phyloP scores from a whole-genome alignment of 1,140 invertebrate species.

The Oreohelix idahoensis region DNA sequence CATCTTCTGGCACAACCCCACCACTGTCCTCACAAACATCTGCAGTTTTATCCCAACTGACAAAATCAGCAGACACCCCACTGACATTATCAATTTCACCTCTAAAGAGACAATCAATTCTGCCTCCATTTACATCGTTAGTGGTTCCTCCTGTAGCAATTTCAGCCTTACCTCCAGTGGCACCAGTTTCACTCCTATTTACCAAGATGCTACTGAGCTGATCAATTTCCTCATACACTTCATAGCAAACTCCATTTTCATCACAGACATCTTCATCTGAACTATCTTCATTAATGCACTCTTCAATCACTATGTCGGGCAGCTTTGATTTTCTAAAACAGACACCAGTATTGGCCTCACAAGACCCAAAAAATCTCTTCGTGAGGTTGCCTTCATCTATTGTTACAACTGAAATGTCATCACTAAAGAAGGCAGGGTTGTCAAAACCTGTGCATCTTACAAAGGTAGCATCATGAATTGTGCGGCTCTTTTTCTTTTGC shows the following conservation, averaged over 20 bases:
- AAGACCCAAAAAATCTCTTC: neutral
- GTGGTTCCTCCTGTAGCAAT: no score
- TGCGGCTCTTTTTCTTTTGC: no score
- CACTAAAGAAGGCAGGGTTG: neutral
- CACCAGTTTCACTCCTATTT: neutral
- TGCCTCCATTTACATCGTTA: no score
- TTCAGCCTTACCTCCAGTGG: no score
- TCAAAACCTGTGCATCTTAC: neutral
- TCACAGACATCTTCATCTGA: neutral
- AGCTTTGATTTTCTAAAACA: neutral
- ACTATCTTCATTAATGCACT: neutral
- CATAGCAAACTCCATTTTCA: no score
- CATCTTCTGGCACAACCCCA: neutral
- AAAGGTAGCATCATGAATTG: neutral
- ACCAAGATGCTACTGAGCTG: neutral
- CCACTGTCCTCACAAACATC: neutral
- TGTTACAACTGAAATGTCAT: neutral
- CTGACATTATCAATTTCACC: neutral
- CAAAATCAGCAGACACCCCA: neutral
- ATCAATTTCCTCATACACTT: neutral
- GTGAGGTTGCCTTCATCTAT: neutral
- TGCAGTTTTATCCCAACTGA: neutral
- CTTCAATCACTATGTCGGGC: conserved; percentile 1
- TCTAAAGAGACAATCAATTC: neutral
- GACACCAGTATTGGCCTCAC: neutral